Evolutionary conservation across 2,113 vertebrate genomes (phyloP).

Genomic region (Oreochromis aureus): DNA sequence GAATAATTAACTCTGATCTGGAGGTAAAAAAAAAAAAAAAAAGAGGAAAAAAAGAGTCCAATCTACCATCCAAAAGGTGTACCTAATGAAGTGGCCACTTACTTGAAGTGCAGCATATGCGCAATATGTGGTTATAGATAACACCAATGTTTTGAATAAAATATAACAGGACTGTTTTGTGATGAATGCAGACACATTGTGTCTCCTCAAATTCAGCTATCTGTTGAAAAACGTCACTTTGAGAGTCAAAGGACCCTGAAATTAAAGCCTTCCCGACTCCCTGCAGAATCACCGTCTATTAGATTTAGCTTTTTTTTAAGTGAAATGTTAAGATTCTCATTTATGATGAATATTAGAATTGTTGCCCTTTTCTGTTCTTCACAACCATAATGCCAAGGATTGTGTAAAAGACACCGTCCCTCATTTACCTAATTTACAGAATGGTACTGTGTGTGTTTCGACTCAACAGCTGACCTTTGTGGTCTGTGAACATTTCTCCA

Average conservation of each 20-base stretch:
- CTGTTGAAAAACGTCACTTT: not conserved
- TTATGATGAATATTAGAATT: not conserved
- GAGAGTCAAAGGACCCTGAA: not conserved
- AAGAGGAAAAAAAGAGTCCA: not conserved
- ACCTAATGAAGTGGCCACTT: not conserved
- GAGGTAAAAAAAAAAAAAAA: not conserved
- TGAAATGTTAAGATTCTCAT: not conserved
- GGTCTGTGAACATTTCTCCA: not conserved
- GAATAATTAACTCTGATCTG: not conserved
- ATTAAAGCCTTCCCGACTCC: not conserved
- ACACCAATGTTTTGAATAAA: not conserved
- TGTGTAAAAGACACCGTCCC: not conserved
- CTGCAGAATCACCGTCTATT: not conserved
- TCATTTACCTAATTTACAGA: not conserved
- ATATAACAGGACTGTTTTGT: not conserved
- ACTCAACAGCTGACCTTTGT: not conserved
- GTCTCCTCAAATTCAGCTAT: not conserved
- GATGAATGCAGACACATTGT: not conserved
- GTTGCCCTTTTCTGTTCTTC: not conserved
- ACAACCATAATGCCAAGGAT: not conserved
- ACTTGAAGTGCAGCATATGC: not conserved
- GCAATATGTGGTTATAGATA: not conserved
- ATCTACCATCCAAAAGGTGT: not conserved
- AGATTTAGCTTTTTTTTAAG: not conserved
- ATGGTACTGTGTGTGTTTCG: not conserved